These are phyloP conservation scores for Drosophila persimilis DNA, from an alignment of 1,140 invertebrate species.

Conservation along the genomic window DNA sequence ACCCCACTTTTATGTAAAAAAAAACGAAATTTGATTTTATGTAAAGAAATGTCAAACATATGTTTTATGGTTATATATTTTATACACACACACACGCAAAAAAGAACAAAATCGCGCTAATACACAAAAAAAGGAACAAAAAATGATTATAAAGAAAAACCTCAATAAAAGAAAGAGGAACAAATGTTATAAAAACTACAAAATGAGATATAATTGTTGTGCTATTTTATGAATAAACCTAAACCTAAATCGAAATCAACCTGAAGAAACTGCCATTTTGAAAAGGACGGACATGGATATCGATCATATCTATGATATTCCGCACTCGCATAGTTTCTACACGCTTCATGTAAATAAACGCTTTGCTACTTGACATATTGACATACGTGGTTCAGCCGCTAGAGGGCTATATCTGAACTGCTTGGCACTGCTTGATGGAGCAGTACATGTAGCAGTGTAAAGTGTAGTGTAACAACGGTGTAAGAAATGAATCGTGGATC, in stretches of 20 bases:
- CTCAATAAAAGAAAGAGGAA: no score
- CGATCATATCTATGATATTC: neutral
- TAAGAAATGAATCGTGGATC: no score
- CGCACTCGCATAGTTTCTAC: neutral
- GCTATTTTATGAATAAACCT: conserved; percentile 58
- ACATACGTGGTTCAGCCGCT: neutral
- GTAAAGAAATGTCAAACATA: conserved; percentile 73
- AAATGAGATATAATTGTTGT: no score
- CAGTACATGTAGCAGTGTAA: neutral
- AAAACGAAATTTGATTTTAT: conserved; percentile 68
- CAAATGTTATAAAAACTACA: no score
- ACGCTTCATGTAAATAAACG: conserved; percentile 5
- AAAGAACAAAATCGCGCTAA: no score
- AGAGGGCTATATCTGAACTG: neutral
- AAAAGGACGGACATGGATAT: no score
- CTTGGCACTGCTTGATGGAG: conserved; percentile 14
- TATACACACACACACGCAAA: no score
- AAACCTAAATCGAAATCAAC: conserved; percentile 30
- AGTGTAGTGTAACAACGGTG: neutral
- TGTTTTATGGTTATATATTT: conserved; percentile 20
- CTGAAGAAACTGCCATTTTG: conserved; percentile 1
- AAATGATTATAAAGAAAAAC: no score
- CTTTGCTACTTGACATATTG: neutral
- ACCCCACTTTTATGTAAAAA: conserved; percentile 66
- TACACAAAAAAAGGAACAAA: no score